phyloP scores from a whole-genome alignment of 2,888 invertebrate species.

The Cephus nigrinus region DNA sequence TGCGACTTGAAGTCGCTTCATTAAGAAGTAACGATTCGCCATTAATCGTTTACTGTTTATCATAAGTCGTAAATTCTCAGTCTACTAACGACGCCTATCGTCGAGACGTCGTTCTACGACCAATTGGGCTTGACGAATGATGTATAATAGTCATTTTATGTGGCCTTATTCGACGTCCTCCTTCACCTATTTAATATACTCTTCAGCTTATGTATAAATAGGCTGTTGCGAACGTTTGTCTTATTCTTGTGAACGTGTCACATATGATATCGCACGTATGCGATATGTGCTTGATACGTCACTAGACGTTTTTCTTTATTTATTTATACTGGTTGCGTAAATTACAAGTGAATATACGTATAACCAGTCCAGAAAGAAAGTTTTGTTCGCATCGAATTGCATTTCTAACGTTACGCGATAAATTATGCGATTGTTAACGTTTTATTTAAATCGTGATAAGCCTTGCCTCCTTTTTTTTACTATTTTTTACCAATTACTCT shows the following conservation, averaged over 20 bases:
- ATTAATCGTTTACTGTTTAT: background rate
- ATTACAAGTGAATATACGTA: background rate
- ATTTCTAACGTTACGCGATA: background rate
- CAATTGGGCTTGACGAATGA: background rate
- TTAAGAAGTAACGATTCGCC: background rate
- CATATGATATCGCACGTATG: background rate
- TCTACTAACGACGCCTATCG: background rate
- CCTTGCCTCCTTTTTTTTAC: background rate
- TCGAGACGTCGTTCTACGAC: background rate
- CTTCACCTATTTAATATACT: background rate
- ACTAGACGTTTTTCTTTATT: background rate
- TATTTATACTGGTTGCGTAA: background rate
- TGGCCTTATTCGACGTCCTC: background rate
- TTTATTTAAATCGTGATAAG: background rate
- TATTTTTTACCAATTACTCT: background rate
- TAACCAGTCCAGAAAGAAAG: background rate
- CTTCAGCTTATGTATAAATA: background rate
- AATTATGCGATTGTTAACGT: background rate
- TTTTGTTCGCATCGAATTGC: background rate
- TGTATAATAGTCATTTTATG: background rate
- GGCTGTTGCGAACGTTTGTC: background rate
- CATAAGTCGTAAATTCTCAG: background rate
- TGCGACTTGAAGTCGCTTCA: slow-evolving; percentile 9
- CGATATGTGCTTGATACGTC: background rate
- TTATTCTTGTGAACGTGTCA: background rate